phyloP scores from a whole-genome alignment of 2,113 vertebrate species.

The Otus sunia region DNA sequence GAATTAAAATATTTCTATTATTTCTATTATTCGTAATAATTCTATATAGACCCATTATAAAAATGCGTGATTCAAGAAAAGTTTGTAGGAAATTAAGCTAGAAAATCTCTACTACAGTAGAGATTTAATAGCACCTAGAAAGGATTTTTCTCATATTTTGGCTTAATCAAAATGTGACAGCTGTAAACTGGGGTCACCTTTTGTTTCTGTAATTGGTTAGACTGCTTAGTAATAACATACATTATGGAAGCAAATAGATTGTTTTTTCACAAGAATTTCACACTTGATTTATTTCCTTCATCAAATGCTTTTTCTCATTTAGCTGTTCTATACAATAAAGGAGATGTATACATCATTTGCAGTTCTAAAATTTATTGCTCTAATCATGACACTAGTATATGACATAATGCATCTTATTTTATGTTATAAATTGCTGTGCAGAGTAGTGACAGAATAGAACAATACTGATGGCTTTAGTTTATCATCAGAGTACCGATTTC shows the following conservation, averaged over 20 bases:
- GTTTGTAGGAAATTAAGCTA: neutral
- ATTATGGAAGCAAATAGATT: neutral
- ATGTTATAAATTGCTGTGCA: neutral
- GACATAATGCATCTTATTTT: neutral
- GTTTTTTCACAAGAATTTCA: constrained; percentile 7
- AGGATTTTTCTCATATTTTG: neutral
- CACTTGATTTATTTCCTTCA: constrained; percentile 12
- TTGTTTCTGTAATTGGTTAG: neutral
- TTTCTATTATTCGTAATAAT: too few species aligned
- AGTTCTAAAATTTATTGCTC: neutral
- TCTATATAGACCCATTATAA: neutral
- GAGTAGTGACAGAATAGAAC: neutral
- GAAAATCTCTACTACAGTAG: neutral
- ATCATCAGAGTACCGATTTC: neutral
- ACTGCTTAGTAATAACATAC: neutral
- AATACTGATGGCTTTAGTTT: neutral
- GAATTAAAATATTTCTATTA: neutral
- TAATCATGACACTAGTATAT: neutral
- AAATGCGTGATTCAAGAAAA: neutral
- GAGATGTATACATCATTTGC: neutral
- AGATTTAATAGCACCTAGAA: neutral
- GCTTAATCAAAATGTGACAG: neutral
- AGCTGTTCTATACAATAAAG: neutral
- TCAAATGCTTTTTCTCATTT: neutral
- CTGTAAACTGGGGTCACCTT: neutral